A percentile compares a stretch with the other conserved stretches of the same genome.
phyloP scores from a whole-genome alignment of 2,113 vertebrate species.

The Dipodomys ordii region DNA sequence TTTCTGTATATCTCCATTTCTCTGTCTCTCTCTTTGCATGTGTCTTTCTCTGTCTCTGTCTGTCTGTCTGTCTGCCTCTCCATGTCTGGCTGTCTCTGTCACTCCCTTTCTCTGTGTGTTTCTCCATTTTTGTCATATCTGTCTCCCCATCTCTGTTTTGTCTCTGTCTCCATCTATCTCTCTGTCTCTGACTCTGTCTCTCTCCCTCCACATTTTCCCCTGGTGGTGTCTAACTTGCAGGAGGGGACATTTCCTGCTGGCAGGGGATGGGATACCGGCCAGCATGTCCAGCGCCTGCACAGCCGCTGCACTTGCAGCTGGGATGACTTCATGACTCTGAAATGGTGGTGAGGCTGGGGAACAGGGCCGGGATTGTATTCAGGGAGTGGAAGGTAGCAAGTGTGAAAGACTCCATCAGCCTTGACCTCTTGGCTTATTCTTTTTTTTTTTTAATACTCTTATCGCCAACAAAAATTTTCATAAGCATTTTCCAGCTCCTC shows the following conservation, averaged over 20 bases:
- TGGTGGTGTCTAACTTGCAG: conserved; percentile 54
- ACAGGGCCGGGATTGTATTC: conserved; percentile 85
- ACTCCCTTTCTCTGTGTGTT: too few relatives aligned
- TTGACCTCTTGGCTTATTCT: conserved; percentile 74
- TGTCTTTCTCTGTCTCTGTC: too few relatives aligned
- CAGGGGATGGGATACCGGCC: conserved; percentile 72
- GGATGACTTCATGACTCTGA: conserved; percentile 87
- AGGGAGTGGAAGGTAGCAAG: conserved; percentile 76
- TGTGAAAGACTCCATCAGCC: conserved; percentile 79
- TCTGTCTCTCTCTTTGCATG: too few relatives aligned
- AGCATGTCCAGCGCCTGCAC: conserved; percentile 67
- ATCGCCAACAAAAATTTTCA: conserved; percentile 73
- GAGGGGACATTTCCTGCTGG: conserved; percentile 73
- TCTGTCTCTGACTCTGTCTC: too few relatives aligned
- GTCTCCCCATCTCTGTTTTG: too few relatives aligned
- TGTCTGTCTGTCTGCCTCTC: too few relatives aligned
- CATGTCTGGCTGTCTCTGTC: too few relatives aligned
- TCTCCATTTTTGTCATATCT: too few relatives aligned
- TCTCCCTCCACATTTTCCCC: too few relatives aligned
- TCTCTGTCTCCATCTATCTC: too few relatives aligned
- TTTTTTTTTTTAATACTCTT: conserved; percentile 44
- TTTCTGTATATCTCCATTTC: too few relatives aligned
- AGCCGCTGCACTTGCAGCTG: conserved; percentile 81
- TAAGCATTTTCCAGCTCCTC: not conserved
- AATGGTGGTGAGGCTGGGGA: conserved; percentile 65